These are phyloP conservation scores for Drosophila yooni DNA, from an alignment of 2,888 invertebrate genomes.

Conservation along the genomic window DNA sequence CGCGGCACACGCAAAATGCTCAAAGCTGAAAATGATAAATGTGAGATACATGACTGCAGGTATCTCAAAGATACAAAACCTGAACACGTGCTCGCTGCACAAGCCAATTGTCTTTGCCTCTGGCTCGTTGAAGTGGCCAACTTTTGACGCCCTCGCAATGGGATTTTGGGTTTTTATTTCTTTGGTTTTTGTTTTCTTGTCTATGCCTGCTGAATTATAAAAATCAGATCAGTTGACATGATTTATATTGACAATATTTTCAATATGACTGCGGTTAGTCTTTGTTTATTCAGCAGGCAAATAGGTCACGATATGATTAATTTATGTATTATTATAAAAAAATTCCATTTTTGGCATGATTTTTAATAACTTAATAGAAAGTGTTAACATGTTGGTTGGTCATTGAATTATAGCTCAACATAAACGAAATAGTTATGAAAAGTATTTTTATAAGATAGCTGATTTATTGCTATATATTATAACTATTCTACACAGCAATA, in stretches of 20 bases:
- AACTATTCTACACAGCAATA: no score
- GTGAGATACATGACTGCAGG: slow-evolving; percentile 20
- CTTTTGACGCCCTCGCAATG: slow-evolving; percentile 26
- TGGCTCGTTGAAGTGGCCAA: neutral
- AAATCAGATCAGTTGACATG: slow-evolving; percentile 50
- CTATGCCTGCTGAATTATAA: slow-evolving; percentile 27
- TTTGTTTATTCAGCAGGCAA: slow-evolving; percentile 31
- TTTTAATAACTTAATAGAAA: slow-evolving; percentile 2
- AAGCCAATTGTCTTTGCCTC: slow-evolving; percentile 29
- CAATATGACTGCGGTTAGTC: slow-evolving; percentile 17
- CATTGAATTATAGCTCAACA: neutral
- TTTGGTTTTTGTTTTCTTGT: neutral
- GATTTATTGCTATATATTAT: no score
- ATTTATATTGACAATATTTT: slow-evolving; percentile 60
- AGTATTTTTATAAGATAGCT: no score
- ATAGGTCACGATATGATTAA: slow-evolving; percentile 52
- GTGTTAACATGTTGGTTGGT: neutral
- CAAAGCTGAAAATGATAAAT: slow-evolving; percentile 31
- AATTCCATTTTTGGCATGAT: neutral
- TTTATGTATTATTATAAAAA: slow-evolving; percentile 16
- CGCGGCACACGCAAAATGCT: slow-evolving; percentile 22
- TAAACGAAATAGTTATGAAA: neutral
- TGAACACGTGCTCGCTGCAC: slow-evolving; percentile 57
- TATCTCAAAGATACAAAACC: slow-evolving; percentile 53
- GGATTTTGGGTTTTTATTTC: slow-evolving; percentile 9